Base-by-base conservation (phyloP, 2,797 vertebrate genomes). In the Rhodeus uyekii region DNA sequence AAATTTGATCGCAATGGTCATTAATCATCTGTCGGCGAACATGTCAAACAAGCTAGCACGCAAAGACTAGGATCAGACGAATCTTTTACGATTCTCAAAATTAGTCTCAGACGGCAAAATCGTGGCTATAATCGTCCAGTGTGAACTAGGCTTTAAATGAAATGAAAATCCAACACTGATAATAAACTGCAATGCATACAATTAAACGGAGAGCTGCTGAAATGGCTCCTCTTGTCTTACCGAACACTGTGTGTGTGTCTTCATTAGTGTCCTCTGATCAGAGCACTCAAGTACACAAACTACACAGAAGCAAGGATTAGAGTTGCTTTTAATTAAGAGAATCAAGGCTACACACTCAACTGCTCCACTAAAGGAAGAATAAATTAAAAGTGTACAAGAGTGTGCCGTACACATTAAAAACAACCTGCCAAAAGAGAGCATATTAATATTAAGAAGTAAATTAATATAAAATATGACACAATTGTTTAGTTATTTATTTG, bases 111-210 rank as follows among this genome's bases (percentile, higher is more conserved):
- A 24, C 1, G 4, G 53, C 10, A 1, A 27, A 24, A 53, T 53
- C 48, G 0, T n/a, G 50, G 50, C 9, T 4, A 55, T n/a, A 60
- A 29, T 60, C 24, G 7, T 7, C 27, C 12, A 27, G 24, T 14
- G 24, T 27, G 10, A 58, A 58, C 10, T 12, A 8, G 48, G 18
- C 9, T 4, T 53, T 29, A 16, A 73, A 72, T 7, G 32, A 81
- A 86, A 85, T 85, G 48, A 86, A 83, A 78, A 60, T 76, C 63
- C 85, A 84, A 65, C 72, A 80, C 87, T 84, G 82, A 80, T 83
- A 78, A 84, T 44, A 50, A 60, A 84, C 73, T 72, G 76, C 34
- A 71, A 39, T 64, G 81, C 61, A 82, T 38, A 65, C 67, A 58
- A 65, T 32, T 69, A 67, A 84, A 53, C 16, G 10, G 34, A 60